phyloP scores from a whole-genome alignment of 2,797 vertebrate species.

The Darevskia mixta region DNA sequence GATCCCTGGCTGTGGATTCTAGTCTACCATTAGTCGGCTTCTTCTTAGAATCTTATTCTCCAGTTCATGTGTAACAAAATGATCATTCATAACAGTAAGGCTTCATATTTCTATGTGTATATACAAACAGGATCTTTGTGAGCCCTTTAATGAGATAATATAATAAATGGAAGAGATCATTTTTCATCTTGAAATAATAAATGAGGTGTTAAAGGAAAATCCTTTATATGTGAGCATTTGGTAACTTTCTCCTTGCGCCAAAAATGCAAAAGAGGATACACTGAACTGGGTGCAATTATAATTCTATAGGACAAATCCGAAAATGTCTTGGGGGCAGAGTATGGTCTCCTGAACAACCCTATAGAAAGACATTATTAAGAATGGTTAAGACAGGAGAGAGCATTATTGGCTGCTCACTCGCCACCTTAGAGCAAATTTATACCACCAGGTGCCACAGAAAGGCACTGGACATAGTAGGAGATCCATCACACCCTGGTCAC shows the following conservation, averaged over 20 bases:
- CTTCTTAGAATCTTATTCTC: conserved; percentile 4
- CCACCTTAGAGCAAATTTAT: too few relatives aligned
- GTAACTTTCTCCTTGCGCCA: conserved; percentile 63
- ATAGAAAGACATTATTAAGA: background rate
- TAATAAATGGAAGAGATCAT: conserved; percentile 64
- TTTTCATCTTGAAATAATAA: conserved; percentile 72
- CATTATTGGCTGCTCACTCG: too few relatives aligned
- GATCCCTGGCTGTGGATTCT: background rate
- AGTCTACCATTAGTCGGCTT: conserved; percentile 34
- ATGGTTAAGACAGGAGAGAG: too few relatives aligned
- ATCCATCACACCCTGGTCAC: too few relatives aligned
- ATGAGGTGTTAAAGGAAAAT: conserved; percentile 67
- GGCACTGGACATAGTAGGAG: too few relatives aligned
- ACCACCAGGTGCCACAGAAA: too few relatives aligned
- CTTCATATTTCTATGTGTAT: background rate
- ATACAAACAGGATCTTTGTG: conserved; percentile 63
- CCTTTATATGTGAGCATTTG: conserved; percentile 65
- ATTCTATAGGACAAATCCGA: conserved; percentile 56
- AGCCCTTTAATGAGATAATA: conserved; percentile 53
- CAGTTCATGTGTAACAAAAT: conserved; percentile 33
- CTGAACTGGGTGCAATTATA: conserved; percentile 64
- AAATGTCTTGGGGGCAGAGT: conserved; percentile 30
- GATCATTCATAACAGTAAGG: conserved; percentile 49
- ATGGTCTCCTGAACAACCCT: background rate
- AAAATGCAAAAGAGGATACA: conserved; percentile 70